Conservation (phyloP, 2,797 vertebrate genomes). For the Rachycentron canadum region DNA sequence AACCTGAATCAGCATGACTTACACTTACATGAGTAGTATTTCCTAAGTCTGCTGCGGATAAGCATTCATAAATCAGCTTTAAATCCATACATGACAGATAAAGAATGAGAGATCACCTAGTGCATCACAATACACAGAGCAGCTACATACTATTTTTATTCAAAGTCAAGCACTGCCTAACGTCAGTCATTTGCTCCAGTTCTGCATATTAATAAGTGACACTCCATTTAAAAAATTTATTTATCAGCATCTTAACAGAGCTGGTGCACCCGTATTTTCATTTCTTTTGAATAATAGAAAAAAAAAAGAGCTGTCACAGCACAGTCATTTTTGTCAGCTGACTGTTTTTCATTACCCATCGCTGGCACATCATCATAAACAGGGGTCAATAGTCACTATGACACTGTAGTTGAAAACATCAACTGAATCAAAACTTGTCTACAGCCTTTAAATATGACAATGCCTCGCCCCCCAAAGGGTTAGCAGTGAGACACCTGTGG, state of each 20-base stretch:
- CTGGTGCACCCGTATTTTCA: conserved; percentile 7
- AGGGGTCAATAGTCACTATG: background rate
- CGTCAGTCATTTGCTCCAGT: background rate
- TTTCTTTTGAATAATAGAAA: background rate
- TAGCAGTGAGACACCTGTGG: background rate
- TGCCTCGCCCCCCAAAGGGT: background rate
- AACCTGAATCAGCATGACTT: background rate
- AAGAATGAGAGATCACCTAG: background rate
- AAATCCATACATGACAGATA: background rate
- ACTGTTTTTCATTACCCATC: conserved; percentile 3
- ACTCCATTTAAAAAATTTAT: conserved; percentile 1
- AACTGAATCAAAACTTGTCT: background rate
- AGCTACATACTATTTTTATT: background rate
- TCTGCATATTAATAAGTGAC: background rate
- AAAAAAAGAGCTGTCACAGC: background rate
- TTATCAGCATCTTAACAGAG: background rate
- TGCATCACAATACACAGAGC: background rate
- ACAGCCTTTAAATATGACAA: background rate
- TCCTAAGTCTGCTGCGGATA: background rate
- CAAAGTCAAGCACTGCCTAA: background rate
- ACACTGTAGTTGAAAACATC: background rate
- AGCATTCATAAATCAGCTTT: conserved; percentile 8
- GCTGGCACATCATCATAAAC: background rate
- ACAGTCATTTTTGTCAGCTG: background rate
- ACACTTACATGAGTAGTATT: background rate